Evolutionary conservation across 2,113 vertebrate genomes (phyloP).

Genomic region (Montifringilla adamsi): DNA sequence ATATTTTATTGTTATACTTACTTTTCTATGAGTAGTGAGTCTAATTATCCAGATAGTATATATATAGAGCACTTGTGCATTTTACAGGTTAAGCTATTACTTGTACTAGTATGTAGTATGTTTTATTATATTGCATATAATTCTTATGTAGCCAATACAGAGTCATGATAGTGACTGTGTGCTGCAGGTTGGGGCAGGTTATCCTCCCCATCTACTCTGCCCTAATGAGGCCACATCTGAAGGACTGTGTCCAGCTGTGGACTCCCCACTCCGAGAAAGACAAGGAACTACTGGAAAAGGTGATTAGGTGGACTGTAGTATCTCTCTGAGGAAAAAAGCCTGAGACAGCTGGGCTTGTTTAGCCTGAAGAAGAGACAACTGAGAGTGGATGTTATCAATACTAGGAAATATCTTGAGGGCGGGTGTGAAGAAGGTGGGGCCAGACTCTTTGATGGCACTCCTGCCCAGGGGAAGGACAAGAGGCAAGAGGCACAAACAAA

Average conservation of each 20-base stretch:
- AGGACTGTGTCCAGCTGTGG: neutral
- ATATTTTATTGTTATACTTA: neutral
- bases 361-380: neutral
- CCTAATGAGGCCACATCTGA: neutral
- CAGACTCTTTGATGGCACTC: neutral
- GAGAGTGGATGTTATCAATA: neutral
- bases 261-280: neutral
- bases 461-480: neutral
- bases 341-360: neutral
- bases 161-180: neutral
- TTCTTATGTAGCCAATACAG: neutral
- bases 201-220: neutral
- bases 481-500: neutral
- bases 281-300: neutral
- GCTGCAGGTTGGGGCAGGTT: neutral
- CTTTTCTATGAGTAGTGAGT: neutral
- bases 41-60: neutral
- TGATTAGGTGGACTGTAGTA: neutral
- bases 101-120: neutral
- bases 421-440: neutral
- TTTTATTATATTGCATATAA: neutral
- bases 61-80: neutral
- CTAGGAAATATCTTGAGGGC: neutral
- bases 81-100: neutral
- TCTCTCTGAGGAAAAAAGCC: neutral